Evolutionary conservation across 2,113 vertebrate species (phyloP).

Genomic region (Anolis carolinensis): DNA sequence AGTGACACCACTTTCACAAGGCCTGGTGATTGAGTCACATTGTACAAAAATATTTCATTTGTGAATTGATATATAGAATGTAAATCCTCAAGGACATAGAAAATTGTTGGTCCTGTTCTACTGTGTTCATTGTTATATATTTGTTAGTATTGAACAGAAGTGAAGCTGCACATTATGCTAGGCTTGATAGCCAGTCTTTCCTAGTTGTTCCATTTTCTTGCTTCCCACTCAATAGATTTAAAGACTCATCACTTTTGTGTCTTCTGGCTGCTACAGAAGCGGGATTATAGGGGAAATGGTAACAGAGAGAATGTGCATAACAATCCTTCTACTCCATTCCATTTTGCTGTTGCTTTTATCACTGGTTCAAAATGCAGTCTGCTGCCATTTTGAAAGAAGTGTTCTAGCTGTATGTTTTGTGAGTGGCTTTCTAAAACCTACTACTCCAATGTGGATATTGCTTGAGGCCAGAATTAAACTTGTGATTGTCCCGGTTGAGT

Average conservation of each 20-base stretch:
- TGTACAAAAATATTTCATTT: not conserved
- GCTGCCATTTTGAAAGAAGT: slow-evolving; percentile 21
- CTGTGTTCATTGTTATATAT: not conserved
- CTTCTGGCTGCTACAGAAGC: not conserved
- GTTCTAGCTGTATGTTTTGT: not conserved
- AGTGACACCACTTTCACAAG: not conserved
- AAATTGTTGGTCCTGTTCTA: not conserved
- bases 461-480: not conserved
- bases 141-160: slow-evolving; percentile 30
- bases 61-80: not conserved
- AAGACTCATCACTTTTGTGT: not conserved
- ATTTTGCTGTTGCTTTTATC: not conserved
- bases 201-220: not conserved
- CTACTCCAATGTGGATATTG: not conserved
- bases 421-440: not conserved
- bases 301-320: not conserved
- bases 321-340: not conserved
- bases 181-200: not conserved
- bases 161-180: not conserved
- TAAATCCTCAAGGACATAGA: not conserved
- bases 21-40: not conserved
- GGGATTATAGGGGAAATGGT: not conserved
- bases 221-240: not conserved
- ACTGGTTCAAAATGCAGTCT: not conserved
- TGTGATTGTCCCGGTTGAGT: not conserved